Base-by-base conservation (phyloP, 2,113 vertebrate species). In the Ictidomys tridecemlineatus region DNA sequence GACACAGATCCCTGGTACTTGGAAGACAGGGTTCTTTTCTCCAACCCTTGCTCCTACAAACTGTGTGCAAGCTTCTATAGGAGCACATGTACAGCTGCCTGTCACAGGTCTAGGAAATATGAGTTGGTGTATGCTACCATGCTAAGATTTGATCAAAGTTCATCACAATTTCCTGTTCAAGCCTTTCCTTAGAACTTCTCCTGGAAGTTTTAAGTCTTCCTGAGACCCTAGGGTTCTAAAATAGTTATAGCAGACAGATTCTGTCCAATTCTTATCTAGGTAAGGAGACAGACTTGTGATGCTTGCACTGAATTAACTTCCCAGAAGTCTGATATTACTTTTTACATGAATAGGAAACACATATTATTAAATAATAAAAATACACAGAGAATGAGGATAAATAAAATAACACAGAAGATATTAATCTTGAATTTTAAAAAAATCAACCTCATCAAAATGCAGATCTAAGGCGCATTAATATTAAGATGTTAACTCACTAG, bases 51-150 rank as follows among this genome's bases (percentile, higher is more conserved):
- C 4, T 77, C 45, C 48, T 6, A 26, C 24, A 56, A 45, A 6
- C 28, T 39, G 26, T 34, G 20, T 28, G 7, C 6, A 56, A 84
- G 30, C 7, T 74, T 14, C 45, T 88, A 22, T 1, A 67, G 20
- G 30, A 76, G 22, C 22, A 65, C 17, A 51, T 34, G 8, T 4
- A 26, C 12, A 51, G 13, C 26, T 73, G 34, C n/a, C 28, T 74
- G 2, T 4, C 10, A 37, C 4, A 12, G 0, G 2, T 12, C 18
- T 69, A 16, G 6, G 8, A 17, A 24, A 17, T 65, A 11, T 7
- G 34, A 37, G 26, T 24, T 37, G 8, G 63, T 34, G 53, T n/a
- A 45, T 69, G 16, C 48, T 77, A 18, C 28, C 4, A 0, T 17
- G 51, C 3, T 9, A 42, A 42, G 16, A 82, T 26, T 45, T n/a